Evolutionary conservation across 2,797 vertebrate genomes (phyloP).

Genomic region (Poeciliopsis turneri): DNA sequence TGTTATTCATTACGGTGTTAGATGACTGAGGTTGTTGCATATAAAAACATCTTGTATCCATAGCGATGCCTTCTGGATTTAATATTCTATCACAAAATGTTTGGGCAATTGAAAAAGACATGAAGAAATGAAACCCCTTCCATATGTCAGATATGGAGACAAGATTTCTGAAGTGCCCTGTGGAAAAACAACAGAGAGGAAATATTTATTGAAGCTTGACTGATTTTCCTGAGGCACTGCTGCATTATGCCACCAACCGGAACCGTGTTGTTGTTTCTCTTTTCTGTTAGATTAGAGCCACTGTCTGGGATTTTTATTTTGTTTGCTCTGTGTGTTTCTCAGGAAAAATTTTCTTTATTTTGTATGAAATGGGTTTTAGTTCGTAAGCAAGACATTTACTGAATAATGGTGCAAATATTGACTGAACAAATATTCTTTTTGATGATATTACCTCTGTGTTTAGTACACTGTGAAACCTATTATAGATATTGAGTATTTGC

Average conservation of each 20-base stretch:
- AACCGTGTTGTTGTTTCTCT: slow-evolving; percentile 9
- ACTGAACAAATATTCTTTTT: not conserved
- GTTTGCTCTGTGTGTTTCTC: slow-evolving; percentile 1
- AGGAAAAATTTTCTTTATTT: not conserved
- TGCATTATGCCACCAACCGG: slow-evolving; percentile 12
- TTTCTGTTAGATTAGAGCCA: slow-evolving; percentile 13
- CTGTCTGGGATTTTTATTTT: slow-evolving; percentile 6
- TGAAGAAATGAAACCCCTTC: slow-evolving; percentile 20
- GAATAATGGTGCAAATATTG: not conserved
- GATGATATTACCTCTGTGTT: not conserved
- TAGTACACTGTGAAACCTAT: not conserved
- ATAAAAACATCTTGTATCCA: slow-evolving; percentile 19
- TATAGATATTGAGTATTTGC: not conserved
- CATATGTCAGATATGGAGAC: slow-evolving; percentile 14
- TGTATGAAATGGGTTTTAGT: not conserved
- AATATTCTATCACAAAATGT: slow-evolving; percentile 10
- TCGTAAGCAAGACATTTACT: not conserved
- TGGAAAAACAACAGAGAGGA: slow-evolving; percentile 35
- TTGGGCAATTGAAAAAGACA: slow-evolving; percentile 15
- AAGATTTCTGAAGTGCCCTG: slow-evolving; percentile 30
- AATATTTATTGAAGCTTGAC: slow-evolving; percentile 37
- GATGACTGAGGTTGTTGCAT: slow-evolving; percentile 8
- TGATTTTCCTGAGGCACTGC: slow-evolving; percentile 21
- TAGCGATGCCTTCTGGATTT: slow-evolving; percentile 25
- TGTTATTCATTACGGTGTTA: not conserved